Evolutionary conservation across 1,140 invertebrate species (phyloP), one percentile per base, ranked within the genome.

Genomic region (Euwallacea similis): DNA sequence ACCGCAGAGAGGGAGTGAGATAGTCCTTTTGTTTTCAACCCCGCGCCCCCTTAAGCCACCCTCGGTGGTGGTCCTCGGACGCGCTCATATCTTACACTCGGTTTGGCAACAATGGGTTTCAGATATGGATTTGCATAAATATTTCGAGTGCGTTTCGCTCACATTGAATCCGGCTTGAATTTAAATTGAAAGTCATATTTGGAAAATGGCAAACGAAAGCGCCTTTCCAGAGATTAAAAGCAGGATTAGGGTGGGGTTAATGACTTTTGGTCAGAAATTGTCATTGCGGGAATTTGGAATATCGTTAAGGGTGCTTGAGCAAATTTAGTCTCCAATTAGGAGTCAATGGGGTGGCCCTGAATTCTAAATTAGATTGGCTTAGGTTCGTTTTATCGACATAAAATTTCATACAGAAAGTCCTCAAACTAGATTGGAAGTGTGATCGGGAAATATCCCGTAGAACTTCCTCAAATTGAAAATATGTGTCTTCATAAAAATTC

Each of bases 41-140:
- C 9, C 7, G 13, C 42, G 16, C 55, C 11, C 41, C 9, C 15
- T 53, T 43, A 55, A 11, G 53, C 54, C 56, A 9, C 54, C 59
- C 15, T 33, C 13, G n/a, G 33, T n/a, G 7, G 8, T 60, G n/a
- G 43, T 43, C 46, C 43, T 53, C 63, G 43, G 65, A 68, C 63
- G 47, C 53, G 72, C 47, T 75, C 74, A 75, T 75, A 75, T 75
- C 74, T 75, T 75, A 72, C 74, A 73, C 66, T 71, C 71, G 69
- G 74, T 75, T 75, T 75, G 74, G 74, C 65, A 70, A 75, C 74
- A 75, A 75, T 75, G 71, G 71, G 67, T 73, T 75, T 67, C 71
- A 75, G 74, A 75, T 75, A 71, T 64, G 71, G 71, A 75, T 75
- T 75, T 75, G 74, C 74, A 75, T 75, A 74, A 63, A 68, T 68